Base-by-base conservation (phyloP, 2,797 vertebrate genomes). In the Notolepis coatsorum region DNA sequence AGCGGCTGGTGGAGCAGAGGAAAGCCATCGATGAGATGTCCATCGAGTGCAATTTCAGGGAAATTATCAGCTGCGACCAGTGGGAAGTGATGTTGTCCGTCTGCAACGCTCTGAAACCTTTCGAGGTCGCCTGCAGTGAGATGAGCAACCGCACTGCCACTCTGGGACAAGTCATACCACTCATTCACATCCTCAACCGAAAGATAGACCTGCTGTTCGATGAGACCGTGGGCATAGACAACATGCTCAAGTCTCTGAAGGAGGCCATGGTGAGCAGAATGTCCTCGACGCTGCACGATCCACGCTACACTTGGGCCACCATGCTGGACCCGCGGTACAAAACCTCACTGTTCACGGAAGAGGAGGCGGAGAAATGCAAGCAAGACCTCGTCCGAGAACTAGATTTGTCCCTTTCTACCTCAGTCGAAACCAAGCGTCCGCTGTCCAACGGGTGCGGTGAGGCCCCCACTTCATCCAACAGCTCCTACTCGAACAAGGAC, bases 21-120 rank as follows among this genome's bases (percentile, higher is more conserved):
- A 92, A 92, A 81, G 97, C 96, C 23, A 92, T 99, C 23, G 95
- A 95, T 37, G 96, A 97, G 81, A 89, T 99, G 94, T 95, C 97
- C 0, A 88, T 95, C 1, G 96, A 97, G 92, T 98, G 96, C 72
- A 95, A 92, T 86, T 98, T 98, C 90, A 92, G 97, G 82, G 97
- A 99, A 86, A 91, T 98, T 10, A 95, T 99, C 87, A 99, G 97
- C 35, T 95, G 95, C 24, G 96, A 99, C 82, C 98, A 99, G 89
- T 99, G 96, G 98, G 96, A 98, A 77, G 96, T 99, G 60, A 98
- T 99, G 95, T 94, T 94, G 91, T 99, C 97, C 0, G 94, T 99
- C 79, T 98, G 97, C 82, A 96, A 95, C 0, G 96, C 96, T 52
- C 92, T 99, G 76, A 96, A 97, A 76, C 96, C 98, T 21, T 98